Evolutionary conservation across 2,797 vertebrate species (phyloP), one percentile per base, ranked within the genome.

Genomic region (Galagoides demidoff): DNA sequence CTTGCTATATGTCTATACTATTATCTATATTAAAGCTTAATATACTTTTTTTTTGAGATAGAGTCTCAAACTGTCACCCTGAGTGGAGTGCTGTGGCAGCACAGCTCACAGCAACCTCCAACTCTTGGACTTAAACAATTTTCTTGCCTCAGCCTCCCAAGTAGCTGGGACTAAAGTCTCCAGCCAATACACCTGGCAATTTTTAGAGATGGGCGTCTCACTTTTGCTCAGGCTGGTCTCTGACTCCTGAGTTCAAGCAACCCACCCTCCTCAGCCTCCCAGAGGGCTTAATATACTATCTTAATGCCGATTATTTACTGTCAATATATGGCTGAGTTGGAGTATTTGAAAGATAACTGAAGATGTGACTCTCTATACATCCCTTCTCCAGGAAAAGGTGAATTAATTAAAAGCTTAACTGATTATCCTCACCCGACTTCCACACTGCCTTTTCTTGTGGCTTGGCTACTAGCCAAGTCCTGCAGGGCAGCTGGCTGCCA

Each of bases 381-480:
- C n/a, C 31, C 64, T 49, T 74, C 29, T 14, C 85, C 37, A 94
- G 66, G 66, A 85, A 96, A 95, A 73, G 10, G 63, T 31, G 83
- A 94, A 79, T 96, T 97, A 97, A 95, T 95, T 92, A 96, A 95
- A 97, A 91, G 83, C 92, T 92, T 96, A 96, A 95, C 92, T 95
- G 92, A 95, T 91, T 90, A 76, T 96, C 64, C 85, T 94, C 93
- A 71, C 27, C 66, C 3, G 1, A 91, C 74, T 93, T 86, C 88
- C 45, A 77, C 63, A 29, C 25, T 19, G 85, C 73, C n/a, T 96
- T 94, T 88, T 90, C 63, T 85, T 68, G 45, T 89, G 37, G 34
- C 43, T 59, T 68, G 95, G 97, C 92, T 95, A n/a, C 29, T 76
- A 49, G 90, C 97, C 96, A 95, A 95, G 77, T 79, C 89, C 95